A percentile compares a stretch with the other conserved stretches of the same genome.
Conservation (phyloP, 2,797 vertebrate species). For the Coluber constrictor region DNA sequence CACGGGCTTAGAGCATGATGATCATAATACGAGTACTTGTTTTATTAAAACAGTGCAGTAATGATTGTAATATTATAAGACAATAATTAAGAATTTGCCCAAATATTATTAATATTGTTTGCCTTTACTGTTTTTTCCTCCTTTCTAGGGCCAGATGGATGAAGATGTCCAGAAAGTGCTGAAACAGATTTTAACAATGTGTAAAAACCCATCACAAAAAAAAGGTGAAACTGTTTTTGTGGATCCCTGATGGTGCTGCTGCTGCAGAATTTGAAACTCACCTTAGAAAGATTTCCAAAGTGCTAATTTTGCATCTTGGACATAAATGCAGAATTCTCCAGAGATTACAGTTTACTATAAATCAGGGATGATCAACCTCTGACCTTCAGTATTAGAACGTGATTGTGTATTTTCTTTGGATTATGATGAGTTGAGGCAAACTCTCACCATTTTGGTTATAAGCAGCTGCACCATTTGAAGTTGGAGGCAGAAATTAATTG, state of each 20-base stretch:
- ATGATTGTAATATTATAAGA: neutral
- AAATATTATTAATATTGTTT: neutral
- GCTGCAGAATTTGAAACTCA: slow-evolving; percentile 47
- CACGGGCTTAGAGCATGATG: neutral
- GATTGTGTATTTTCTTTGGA: slow-evolving; percentile 37
- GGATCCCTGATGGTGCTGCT: slow-evolving; percentile 33
- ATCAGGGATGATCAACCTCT: slow-evolving; percentile 31
- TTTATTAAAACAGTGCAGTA: neutral
- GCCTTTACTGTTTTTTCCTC: neutral
- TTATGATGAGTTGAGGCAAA: neutral
- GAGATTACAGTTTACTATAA: slow-evolving; percentile 37
- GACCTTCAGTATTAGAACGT: slow-evolving; percentile 30
- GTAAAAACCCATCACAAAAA: slow-evolving; percentile 88
- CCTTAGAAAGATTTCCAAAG: slow-evolving; percentile 50
- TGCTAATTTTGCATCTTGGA: slow-evolving; percentile 34
- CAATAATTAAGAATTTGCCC: neutral
- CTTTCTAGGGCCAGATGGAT: slow-evolving; percentile 94
- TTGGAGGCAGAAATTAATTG: slow-evolving; percentile 17
- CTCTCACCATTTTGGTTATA: neutral
- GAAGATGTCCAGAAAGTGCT: slow-evolving; percentile 98
- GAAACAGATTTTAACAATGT: slow-evolving; percentile 97
- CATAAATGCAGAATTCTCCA: slow-evolving; percentile 35
- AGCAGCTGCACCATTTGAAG: neutral
- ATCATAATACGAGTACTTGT: neutral
- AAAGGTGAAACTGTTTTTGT: slow-evolving; percentile 76